phyloP scores from a whole-genome alignment of 2,797 vertebrate species.

The Mus spretus region DNA sequence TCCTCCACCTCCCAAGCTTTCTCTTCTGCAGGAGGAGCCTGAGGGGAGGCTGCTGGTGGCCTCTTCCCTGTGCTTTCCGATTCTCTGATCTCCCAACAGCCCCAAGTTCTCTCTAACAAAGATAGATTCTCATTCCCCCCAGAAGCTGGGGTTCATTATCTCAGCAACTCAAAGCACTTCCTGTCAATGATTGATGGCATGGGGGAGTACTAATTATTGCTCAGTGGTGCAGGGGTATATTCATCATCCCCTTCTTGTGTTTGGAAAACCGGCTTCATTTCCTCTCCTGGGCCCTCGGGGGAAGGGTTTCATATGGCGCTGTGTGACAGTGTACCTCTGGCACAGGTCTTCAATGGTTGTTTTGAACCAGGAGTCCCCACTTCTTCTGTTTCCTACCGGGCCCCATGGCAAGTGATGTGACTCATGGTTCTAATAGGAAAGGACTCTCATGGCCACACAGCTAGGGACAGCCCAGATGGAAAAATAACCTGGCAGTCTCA shows the following conservation, averaged over 20 bases:
- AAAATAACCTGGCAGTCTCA: neutral
- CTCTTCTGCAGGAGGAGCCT: neutral
- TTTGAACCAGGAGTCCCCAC: neutral
- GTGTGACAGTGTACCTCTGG: neutral
- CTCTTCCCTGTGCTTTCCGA: neutral
- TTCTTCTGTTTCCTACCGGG: neutral
- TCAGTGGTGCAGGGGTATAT: neutral
- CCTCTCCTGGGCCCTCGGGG: neutral
- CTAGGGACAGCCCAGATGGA: neutral
- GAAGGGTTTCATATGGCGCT: neutral
- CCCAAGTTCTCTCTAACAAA: conserved; percentile 27
- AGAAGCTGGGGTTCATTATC: conserved; percentile 21
- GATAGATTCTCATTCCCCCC: neutral
- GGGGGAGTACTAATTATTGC: conserved; percentile 9
- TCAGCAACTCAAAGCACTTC: conserved; percentile 17
- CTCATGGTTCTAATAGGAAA: neutral
- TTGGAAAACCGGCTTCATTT: neutral
- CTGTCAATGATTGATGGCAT: conserved; percentile 68
- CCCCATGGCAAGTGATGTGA: neutral
- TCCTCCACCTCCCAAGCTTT: neutral
- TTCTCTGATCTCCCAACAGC: conserved; percentile 10
- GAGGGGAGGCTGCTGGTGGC: conserved; percentile 59
- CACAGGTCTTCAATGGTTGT: neutral
- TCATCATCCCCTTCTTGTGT: neutral
- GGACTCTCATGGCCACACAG: neutral